Percentiles rank a stretch among this genome's conserved stretches.
These are phyloP conservation scores for Cirrhinus molitorella DNA, from an alignment of 2,797 vertebrate species.

Conservation along the genomic window DNA sequence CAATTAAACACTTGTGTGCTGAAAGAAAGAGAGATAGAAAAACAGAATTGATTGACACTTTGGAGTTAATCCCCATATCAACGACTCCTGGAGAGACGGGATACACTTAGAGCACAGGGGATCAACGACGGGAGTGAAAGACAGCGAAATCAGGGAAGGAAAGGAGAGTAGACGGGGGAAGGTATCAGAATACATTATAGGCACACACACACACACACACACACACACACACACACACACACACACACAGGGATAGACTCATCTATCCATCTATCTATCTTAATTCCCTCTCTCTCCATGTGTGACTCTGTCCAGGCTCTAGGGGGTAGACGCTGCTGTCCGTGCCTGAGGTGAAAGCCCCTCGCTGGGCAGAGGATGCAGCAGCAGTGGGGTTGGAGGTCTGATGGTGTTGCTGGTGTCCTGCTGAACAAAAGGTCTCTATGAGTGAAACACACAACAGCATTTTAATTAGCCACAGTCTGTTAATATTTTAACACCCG, in stretches of 20 bases:
- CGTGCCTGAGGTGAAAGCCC: conserved; percentile 58
- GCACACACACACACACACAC: conserved; percentile 22
- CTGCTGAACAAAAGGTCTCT: conserved; percentile 69
- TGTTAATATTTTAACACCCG: conserved; percentile 81
- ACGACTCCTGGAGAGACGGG: conserved; percentile 73
- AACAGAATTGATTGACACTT: conserved; percentile 78
- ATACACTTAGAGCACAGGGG: conserved; percentile 65
- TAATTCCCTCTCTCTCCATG: conserved; percentile 56
- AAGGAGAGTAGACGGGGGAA: not conserved
- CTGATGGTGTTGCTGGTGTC: conserved; percentile 57
- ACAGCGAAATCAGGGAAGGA: conserved; percentile 1
- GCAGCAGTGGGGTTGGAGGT: conserved; percentile 52
- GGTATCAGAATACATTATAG: conserved; percentile 35
- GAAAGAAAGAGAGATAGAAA: conserved; percentile 60
- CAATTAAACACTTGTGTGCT: conserved; percentile 72
- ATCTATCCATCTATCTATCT: not conserved
- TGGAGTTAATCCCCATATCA: conserved; percentile 76
- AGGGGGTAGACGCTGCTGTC: conserved; percentile 60
- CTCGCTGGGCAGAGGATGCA: conserved; percentile 45
- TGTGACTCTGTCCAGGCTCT: conserved; percentile 64
- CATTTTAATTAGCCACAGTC: conserved; percentile 72
- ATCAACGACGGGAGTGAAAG: conserved; percentile 66
- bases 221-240: too few relatives aligned
- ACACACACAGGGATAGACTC: not conserved
- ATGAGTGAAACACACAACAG: conserved; percentile 59